A percentile compares a stretch with the other conserved stretches of the same genome.
These are phyloP conservation scores for Darevskia mixta DNA, from an alignment of 2,797 vertebrate genomes.

Conservation along the genomic window DNA sequence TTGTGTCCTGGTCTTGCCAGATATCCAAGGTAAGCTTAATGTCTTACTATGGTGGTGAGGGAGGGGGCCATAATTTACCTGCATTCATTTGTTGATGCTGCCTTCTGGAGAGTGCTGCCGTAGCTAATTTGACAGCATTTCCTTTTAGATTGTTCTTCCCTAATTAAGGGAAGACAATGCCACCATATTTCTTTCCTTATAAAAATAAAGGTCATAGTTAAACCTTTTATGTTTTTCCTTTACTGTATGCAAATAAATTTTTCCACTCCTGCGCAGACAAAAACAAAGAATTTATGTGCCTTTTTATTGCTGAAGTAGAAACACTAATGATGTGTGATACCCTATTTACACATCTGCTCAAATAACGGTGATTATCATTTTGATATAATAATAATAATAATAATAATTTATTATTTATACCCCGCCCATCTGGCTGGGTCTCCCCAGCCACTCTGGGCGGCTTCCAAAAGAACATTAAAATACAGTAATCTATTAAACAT, in stretches of 20 bases:
- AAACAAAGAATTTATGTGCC: neutral
- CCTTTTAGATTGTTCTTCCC: constrained; percentile 51
- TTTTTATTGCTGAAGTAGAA: constrained; percentile 35
- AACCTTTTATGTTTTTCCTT: constrained; percentile 43
- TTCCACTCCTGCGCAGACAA: constrained; percentile 33
- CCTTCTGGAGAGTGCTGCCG: constrained; percentile 42
- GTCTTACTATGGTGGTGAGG: constrained; percentile 43
- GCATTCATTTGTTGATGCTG: constrained; percentile 64
- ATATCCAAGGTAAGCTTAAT: constrained; percentile 56
- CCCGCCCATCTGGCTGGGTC: too few species aligned
- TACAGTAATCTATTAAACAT: too few species aligned
- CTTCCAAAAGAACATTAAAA: too few species aligned
- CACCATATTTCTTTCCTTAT: constrained; percentile 46
- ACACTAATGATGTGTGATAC: constrained; percentile 28
- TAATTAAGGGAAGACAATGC: constrained; percentile 50
- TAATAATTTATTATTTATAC: too few species aligned
- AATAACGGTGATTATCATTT: constrained; percentile 50
- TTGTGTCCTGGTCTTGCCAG: constrained; percentile 63
- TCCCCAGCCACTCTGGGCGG: too few species aligned
- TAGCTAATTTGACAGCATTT: constrained; percentile 67
- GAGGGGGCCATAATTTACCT: constrained; percentile 56
- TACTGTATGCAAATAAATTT: constrained; percentile 47
- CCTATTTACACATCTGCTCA: constrained; percentile 44
- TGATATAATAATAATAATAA: too few species aligned
- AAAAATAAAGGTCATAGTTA: constrained; percentile 53